Conservation (phyloP, 2,888 invertebrate genomes). For the Drosophila basisetae region DNA sequence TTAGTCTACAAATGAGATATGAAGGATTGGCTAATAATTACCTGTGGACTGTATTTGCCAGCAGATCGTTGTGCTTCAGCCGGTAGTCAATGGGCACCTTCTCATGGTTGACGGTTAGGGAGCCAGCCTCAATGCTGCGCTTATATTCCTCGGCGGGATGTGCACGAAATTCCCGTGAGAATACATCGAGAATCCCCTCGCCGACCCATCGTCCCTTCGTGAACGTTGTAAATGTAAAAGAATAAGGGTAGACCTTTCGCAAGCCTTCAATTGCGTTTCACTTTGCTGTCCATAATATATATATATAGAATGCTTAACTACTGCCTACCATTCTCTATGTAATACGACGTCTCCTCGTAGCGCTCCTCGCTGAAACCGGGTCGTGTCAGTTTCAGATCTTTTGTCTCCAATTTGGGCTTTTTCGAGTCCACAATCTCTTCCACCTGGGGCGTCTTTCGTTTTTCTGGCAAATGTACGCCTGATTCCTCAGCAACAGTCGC, state of each 20-base stretch:
- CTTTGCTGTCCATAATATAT: slow-evolving; percentile 8
- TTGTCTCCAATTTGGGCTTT: slow-evolving; percentile 92
- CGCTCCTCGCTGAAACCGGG: slow-evolving; percentile 96
- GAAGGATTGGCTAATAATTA: slow-evolving; percentile 83
- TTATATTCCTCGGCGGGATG: slow-evolving; percentile 96
- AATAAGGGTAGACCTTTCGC: slow-evolving; percentile 97
- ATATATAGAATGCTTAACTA: slow-evolving; percentile 1
- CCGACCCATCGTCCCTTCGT: slow-evolving; percentile 98
- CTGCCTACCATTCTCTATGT: slow-evolving; percentile 95
- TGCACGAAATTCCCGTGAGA: slow-evolving; percentile 95
- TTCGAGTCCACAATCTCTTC: slow-evolving; percentile 32
- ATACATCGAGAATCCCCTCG: slow-evolving; percentile 95
- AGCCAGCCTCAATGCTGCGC: slow-evolving; percentile 94
- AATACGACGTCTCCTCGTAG: slow-evolving; percentile 97
- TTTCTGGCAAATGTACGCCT: slow-evolving; percentile 31
- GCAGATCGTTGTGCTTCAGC: slow-evolving; percentile 95
- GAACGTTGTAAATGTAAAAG: slow-evolving; percentile 97
- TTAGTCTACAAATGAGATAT: slow-evolving; percentile 52
- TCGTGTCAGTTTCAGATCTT: slow-evolving; percentile 94
- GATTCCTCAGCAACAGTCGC: slow-evolving; percentile 19
- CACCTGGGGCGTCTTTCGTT: slow-evolving; percentile 40
- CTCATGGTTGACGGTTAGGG: slow-evolving; percentile 96
- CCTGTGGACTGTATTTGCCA: slow-evolving; percentile 97
- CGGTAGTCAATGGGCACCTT: slow-evolving; percentile 95
- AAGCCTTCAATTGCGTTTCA: slow-evolving; percentile 87